Percentiles rank a stretch among this genome's conserved stretches.
Conservation (phyloP, 53 echinoderm and acorn worm genomes). For the Echinometra lucunter region DNA sequence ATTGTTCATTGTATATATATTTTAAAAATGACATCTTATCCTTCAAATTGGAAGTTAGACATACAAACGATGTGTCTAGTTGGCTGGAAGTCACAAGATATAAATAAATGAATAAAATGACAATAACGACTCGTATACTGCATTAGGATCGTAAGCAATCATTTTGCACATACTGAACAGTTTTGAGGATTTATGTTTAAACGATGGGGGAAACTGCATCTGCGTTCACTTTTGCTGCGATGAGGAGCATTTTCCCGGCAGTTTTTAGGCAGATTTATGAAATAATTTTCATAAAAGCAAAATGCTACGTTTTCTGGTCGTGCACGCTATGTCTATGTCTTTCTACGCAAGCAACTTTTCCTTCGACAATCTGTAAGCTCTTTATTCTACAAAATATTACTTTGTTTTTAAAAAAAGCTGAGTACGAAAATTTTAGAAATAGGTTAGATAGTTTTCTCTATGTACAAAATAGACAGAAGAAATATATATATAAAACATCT, state of each 20-base stretch:
- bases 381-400: conserved; percentile 67
- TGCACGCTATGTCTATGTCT: conserved; percentile 55
- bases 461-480: conserved; percentile 72
- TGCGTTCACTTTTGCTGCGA: background rate
- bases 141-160: conserved; percentile 9
- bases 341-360: conserved; percentile 65
- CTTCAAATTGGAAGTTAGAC: conserved; percentile 40
- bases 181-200: background rate
- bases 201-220: background rate
- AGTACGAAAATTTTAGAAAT: conserved; percentile 70
- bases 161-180: background rate
- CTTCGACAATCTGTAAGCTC: conserved; percentile 56
- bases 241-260: background rate
- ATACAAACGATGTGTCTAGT: conserved; percentile 20
- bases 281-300: conserved; percentile 1
- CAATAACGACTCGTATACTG: conserved; percentile 39
- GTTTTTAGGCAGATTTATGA: background rate
- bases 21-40: conserved; percentile 1
- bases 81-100: conserved; percentile 67
- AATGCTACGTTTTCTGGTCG: background rate
- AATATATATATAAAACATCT: conserved; percentile 73
- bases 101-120: conserved; percentile 40
- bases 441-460: conserved; percentile 73
- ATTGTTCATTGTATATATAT: conserved; percentile 48
- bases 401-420: conserved; percentile 70